A percentile compares a stretch with the other conserved stretches of the same genome.
phyloP scores from a whole-genome alignment of 2,888 invertebrate species.

The Phragmatobia fuliginosa region DNA sequence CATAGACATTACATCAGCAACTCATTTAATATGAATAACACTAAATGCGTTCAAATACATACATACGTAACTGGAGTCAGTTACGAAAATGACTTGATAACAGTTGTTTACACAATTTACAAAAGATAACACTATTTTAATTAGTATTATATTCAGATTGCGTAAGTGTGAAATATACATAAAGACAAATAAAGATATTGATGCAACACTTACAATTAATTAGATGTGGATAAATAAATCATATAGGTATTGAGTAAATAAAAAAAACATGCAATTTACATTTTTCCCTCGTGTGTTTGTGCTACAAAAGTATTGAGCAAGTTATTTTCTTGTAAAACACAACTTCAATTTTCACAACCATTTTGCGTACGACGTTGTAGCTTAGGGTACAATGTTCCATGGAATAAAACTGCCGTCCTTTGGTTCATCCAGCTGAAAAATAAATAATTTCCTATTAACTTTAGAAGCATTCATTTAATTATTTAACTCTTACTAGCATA shows the following conservation, averaged over 20 bases:
- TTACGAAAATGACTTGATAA: not conserved
- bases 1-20: not conserved
- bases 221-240: not conserved
- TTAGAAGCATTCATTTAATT: too few relatives aligned
- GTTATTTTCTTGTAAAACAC: not conserved
- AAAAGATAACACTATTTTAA: slow-evolving; percentile 7
- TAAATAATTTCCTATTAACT: slow-evolving; percentile 21
- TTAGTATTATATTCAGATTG: not conserved
- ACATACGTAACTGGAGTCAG: slow-evolving; percentile 1
- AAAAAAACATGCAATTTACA: not conserved
- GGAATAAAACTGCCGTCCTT: slow-evolving; percentile 86
- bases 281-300: not conserved
- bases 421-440: slow-evolving; percentile 86
- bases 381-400: slow-evolving; percentile 88
- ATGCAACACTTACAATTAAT: not conserved
- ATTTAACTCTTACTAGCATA: too few relatives aligned
- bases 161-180: not conserved
- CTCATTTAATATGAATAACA: not conserved
- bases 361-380: slow-evolving; percentile 9
- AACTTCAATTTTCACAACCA: slow-evolving; percentile 36
- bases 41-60: not conserved
- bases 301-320: not conserved
- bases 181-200: not conserved
- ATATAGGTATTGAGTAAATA: not conserved
- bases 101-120: not conserved